Evolutionary conservation across 2,888 invertebrate species (phyloP).

Genomic region (Phyllotreta cruciferae): DNA sequence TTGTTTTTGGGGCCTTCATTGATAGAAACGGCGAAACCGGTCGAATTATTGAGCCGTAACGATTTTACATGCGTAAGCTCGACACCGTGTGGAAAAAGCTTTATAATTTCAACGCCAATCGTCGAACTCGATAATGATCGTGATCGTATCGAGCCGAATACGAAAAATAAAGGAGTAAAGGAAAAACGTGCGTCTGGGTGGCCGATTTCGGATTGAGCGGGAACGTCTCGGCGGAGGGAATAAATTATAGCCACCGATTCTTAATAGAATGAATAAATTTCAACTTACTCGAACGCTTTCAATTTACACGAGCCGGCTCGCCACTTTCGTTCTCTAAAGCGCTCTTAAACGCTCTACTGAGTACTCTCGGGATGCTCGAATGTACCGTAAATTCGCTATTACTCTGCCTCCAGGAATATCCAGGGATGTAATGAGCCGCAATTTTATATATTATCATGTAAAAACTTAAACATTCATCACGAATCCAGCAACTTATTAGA

Average conservation of each 20-base stretch:
- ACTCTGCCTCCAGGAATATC: neutral
- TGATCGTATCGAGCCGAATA: constrained; percentile 21
- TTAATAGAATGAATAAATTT: constrained; percentile 31
- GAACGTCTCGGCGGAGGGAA: constrained; percentile 15
- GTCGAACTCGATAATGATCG: constrained; percentile 30
- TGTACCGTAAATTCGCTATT: constrained; percentile 10
- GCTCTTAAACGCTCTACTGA: constrained; percentile 9
- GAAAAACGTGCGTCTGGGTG: constrained; percentile 33
- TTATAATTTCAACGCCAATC: constrained; percentile 33
- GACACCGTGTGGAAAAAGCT: constrained; percentile 21
- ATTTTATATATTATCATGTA: neutral
- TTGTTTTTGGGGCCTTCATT: constrained; percentile 6
- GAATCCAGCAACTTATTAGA: too few species aligned
- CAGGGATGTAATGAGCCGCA: neutral
- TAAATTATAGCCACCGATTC: constrained; percentile 33
- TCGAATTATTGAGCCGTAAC: constrained; percentile 27
- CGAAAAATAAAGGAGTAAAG: constrained; percentile 1
- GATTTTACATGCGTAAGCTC: constrained; percentile 27
- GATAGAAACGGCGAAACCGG: constrained; percentile 19
- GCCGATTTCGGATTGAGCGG: constrained; percentile 26
- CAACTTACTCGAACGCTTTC: constrained; percentile 23
- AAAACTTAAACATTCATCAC: neutral
- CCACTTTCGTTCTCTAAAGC: constrained; percentile 14
- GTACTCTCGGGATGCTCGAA: constrained; percentile 10
- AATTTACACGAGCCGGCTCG: constrained; percentile 25